These are phyloP conservation scores for Alexandromys fortis DNA, from an alignment of 2,113 vertebrate genomes.

Conservation along the genomic window DNA sequence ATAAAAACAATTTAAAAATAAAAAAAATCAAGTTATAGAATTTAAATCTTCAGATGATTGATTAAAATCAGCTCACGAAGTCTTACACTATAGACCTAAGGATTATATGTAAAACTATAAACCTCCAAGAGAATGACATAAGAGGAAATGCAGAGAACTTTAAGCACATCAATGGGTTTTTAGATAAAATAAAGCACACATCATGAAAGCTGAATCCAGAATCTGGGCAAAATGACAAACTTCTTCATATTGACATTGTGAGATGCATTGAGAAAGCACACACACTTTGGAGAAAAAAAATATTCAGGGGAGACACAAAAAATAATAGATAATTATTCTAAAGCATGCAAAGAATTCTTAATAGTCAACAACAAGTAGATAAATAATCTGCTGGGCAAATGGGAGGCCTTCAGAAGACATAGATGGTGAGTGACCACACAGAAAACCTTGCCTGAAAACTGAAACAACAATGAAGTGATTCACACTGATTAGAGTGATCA, in stretches of 20 bases:
- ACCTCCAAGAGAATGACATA: too few relatives aligned
- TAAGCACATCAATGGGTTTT: neutral
- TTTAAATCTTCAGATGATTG: neutral
- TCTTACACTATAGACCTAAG: neutral
- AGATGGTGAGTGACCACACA: too few relatives aligned
- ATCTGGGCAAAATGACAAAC: neutral
- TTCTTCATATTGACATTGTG: neutral
- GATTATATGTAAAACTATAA: neutral
- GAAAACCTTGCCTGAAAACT: neutral
- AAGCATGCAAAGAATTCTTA: neutral
- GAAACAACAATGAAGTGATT: neutral
- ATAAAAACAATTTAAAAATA: too few relatives aligned
- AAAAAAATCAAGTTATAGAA: neutral
- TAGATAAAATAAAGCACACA: neutral
- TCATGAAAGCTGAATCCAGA: neutral
- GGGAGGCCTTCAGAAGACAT: neutral
- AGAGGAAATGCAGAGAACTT: neutral
- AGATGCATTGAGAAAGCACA: neutral
- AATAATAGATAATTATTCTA: neutral
- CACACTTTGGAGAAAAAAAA: neutral
- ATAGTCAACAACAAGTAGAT: neutral
- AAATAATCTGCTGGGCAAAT: neutral
- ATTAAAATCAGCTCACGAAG: neutral
- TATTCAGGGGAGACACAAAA: neutral
- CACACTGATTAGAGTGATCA: neutral